A percentile compares a stretch with the other conserved stretches of the same genome.
These are phyloP conservation scores for Chesias legatella DNA, from an alignment of 2,888 invertebrate genomes.

Conservation along the genomic window DNA sequence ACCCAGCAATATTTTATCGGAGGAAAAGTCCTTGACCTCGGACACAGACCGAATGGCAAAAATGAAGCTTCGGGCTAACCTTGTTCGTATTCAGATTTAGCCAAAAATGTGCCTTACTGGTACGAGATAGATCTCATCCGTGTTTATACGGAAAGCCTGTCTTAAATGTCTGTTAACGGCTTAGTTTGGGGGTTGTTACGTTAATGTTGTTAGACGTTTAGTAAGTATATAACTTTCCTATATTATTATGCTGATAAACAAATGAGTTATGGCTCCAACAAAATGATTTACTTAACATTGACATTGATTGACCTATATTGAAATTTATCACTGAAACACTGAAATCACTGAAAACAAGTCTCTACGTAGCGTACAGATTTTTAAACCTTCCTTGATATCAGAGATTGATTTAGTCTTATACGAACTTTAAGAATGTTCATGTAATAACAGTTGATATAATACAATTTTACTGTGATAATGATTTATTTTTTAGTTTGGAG, in stretches of 20 bases:
- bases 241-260: slow-evolving; percentile 7
- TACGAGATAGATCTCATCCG: slow-evolving; percentile 7
- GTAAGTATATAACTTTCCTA: slow-evolving; percentile 4
- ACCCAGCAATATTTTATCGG: slow-evolving; percentile 20
- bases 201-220: slow-evolving; percentile 10
- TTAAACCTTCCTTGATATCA: too few relatives aligned
- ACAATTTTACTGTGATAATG: too few relatives aligned
- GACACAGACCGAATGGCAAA: slow-evolving; percentile 15
- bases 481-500: too few relatives aligned
- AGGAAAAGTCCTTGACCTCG: slow-evolving; percentile 21
- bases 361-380: too few relatives aligned
- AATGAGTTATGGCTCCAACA: not conserved
- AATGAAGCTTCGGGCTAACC: slow-evolving; percentile 11
- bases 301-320: too few relatives aligned
- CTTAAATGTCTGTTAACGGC: slow-evolving; percentile 16
- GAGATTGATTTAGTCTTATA: too few relatives aligned
- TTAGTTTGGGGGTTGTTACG: slow-evolving; percentile 13
- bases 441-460: too few relatives aligned
- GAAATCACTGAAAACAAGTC: too few relatives aligned
- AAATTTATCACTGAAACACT: too few relatives aligned
- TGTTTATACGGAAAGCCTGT: slow-evolving; percentile 12
- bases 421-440: too few relatives aligned
- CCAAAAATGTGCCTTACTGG: slow-evolving; percentile 11
- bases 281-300: too few relatives aligned
- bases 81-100: slow-evolving; percentile 1